phyloP scores from a whole-genome alignment of 1,140 invertebrate genomes.

The Bombus haemorrhoidalis region DNA sequence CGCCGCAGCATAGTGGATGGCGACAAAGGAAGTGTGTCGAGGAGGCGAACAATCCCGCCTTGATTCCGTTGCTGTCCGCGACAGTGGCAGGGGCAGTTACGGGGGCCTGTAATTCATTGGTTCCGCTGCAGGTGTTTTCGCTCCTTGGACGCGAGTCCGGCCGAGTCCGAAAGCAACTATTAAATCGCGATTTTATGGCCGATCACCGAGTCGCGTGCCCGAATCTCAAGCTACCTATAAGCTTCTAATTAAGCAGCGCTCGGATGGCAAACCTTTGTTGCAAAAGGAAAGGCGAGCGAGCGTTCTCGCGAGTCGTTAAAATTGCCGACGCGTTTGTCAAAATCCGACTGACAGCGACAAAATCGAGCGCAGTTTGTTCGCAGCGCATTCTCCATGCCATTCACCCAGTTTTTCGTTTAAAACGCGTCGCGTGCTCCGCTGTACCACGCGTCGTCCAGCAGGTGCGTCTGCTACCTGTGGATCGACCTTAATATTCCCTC shows the following conservation, averaged over 20 bases:
- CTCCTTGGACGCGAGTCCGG: conserved; percentile 30
- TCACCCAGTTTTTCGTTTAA: conserved; percentile 14
- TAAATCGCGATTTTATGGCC: conserved; percentile 74
- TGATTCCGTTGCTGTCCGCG: conserved; percentile 45
- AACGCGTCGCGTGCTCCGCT: conserved; percentile 45
- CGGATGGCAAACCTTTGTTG: too few relatives aligned
- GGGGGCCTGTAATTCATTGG: conserved; percentile 66
- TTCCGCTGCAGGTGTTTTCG: conserved; percentile 67
- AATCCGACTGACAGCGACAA: too few relatives aligned
- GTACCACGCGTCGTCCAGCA: conserved; percentile 46
- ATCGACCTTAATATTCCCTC: conserved; percentile 47
- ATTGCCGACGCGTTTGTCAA: too few relatives aligned
- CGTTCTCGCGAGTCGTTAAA: too few relatives aligned
- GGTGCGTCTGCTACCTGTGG: conserved; percentile 44
- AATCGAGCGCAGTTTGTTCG: neutral
- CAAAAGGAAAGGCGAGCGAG: neutral
- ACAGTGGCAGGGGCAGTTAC: conserved; percentile 26
- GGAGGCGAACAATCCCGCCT: conserved; percentile 1
- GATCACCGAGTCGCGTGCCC: conserved; percentile 59
- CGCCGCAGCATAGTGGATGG: too few relatives aligned
- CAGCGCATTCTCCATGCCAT: neutral
- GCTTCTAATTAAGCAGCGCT: conserved; percentile 25
- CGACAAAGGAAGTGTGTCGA: neutral
- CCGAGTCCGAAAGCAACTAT: conserved; percentile 59
- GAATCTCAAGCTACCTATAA: neutral